phyloP scores from a whole-genome alignment of 2,888 invertebrate genomes.

The Idaea dimidiata region DNA sequence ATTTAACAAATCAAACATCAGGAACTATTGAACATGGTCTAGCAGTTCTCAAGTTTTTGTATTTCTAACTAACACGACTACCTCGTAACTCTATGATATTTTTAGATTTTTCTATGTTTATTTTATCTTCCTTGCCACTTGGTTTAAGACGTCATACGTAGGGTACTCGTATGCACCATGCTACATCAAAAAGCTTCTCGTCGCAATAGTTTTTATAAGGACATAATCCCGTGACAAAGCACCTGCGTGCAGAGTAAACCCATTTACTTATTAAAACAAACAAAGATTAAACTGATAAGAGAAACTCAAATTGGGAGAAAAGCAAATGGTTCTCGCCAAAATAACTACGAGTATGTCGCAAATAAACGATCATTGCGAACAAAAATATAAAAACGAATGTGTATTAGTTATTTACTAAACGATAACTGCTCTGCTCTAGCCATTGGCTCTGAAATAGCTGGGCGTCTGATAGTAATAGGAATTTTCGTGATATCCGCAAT shows the following conservation, averaged over 20 bases:
- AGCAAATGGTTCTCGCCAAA: neutral
- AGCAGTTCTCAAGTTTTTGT: too few species aligned
- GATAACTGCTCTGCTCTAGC: neutral
- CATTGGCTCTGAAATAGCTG: neutral
- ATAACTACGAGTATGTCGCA: neutral
- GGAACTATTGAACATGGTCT: too few species aligned
- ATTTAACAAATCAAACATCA: too few species aligned
- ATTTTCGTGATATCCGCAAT: neutral
- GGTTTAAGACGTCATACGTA: neutral
- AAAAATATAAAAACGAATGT: neutral
- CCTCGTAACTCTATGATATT: neutral
- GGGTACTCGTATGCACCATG: neutral
- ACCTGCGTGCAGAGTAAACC: constrained; percentile 7
- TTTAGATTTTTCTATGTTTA: neutral
- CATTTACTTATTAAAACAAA: neutral
- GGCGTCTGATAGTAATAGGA: neutral
- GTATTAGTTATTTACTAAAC: neutral
- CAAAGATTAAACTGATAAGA: neutral
- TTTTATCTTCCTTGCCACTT: neutral
- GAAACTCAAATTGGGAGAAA: neutral
- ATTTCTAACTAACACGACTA: too few species aligned
- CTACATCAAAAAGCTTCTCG: neutral
- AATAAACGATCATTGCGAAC: neutral
- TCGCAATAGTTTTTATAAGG: neutral
- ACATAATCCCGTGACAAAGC: neutral